phyloP scores from a whole-genome alignment of 2,113 vertebrate genomes.

The Pterophyllum scalare region DNA sequence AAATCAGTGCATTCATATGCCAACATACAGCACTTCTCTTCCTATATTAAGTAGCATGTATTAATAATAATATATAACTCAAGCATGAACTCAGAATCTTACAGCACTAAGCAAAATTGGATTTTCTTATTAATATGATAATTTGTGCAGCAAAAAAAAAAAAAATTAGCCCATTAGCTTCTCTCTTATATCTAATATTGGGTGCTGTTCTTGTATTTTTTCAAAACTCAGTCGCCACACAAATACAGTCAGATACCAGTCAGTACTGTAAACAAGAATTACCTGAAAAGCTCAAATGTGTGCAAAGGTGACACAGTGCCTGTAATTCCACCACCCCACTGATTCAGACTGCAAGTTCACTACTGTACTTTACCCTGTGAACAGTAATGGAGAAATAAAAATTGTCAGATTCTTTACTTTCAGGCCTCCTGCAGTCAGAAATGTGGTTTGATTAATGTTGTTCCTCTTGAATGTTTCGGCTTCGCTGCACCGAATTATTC shows the following conservation, averaged over 20 bases:
- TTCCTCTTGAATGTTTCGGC: neutral
- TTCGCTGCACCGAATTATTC: neutral
- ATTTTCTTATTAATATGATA: slow-evolving; percentile 68
- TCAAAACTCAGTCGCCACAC: neutral
- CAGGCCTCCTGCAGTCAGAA: neutral
- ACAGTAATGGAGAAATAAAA: neutral
- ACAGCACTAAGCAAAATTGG: slow-evolving; percentile 45
- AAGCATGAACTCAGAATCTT: slow-evolving; percentile 40
- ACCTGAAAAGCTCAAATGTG: neutral
- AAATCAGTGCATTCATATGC: slow-evolving; percentile 37
- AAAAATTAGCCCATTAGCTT: slow-evolving; percentile 38
- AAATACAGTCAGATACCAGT: neutral
- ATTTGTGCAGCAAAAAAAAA: slow-evolving; percentile 55
- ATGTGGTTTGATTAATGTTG: slow-evolving; percentile 17
- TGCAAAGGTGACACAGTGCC: neutral
- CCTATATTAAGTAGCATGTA: slow-evolving; percentile 10
- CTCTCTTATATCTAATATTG: slow-evolving; percentile 6
- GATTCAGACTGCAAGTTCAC: neutral
- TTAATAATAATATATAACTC: slow-evolving; percentile 37
- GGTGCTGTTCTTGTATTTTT: slow-evolving; percentile 5
- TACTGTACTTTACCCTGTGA: neutral
- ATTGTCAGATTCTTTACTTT: neutral
- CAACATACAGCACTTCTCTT: slow-evolving; percentile 38
- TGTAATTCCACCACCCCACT: neutral
- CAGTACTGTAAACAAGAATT: slow-evolving; percentile 10